Evolutionary conservation across 2,797 vertebrate species (phyloP).

Genomic region (Calcarius lapponicus): DNA sequence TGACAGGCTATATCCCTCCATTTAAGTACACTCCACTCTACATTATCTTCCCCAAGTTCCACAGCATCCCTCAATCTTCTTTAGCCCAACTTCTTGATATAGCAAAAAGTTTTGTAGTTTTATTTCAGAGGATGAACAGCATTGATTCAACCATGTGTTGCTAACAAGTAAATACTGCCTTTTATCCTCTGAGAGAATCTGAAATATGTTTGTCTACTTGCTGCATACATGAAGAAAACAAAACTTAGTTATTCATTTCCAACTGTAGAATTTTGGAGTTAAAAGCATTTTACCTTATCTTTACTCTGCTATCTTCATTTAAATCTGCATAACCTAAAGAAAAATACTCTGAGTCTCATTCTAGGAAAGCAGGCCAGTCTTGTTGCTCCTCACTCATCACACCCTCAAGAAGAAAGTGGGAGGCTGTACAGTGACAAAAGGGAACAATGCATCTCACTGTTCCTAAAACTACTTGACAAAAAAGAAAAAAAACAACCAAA

Average conservation of each 20-base stretch:
- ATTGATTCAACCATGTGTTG: background rate
- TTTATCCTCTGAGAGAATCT: background rate
- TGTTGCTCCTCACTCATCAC: background rate
- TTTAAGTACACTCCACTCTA: background rate
- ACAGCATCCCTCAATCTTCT: background rate
- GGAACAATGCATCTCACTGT: background rate
- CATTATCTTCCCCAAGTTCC: background rate
- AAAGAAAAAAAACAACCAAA: no score
- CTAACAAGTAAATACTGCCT: background rate
- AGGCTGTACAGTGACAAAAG: background rate
- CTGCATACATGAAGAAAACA: background rate
- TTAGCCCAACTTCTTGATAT: background rate
- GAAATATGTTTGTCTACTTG: background rate
- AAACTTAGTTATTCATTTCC: background rate
- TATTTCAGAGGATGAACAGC: background rate
- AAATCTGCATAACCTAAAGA: background rate
- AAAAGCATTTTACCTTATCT: background rate
- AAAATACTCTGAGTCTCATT: background rate
- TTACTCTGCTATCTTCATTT: background rate
- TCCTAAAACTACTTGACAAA: background rate
- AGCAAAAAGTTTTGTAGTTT: background rate
- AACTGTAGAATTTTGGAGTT: background rate
- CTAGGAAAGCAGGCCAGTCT: background rate
- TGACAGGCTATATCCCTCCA: background rate
- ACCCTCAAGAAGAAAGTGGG: background rate